Conservation (phyloP, 2,888 invertebrate species). For the Cataglyphis rosenhaueri region DNA sequence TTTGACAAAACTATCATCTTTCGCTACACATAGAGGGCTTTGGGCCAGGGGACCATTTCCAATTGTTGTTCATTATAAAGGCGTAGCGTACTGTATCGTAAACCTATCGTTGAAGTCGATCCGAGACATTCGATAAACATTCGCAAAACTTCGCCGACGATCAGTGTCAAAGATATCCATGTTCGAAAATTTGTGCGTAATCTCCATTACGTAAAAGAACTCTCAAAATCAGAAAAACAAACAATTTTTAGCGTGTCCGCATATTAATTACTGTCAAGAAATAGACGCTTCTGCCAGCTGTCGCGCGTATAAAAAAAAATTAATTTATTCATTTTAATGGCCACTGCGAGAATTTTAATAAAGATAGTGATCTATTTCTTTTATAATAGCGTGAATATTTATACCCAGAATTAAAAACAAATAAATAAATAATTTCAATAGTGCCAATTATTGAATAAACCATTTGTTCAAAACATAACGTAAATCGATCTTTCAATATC, state of each 20-base stretch:
- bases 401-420: not conserved
- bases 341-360: not conserved
- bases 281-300: not conserved
- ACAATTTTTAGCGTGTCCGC: not conserved
- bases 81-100: not conserved
- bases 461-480: not conserved
- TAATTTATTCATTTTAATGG: not conserved
- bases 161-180: constrained; percentile 26
- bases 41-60: constrained; percentile 65
- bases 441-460: not conserved
- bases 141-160: constrained; percentile 9
- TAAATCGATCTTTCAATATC: constrained; percentile 4
- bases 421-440: not conserved
- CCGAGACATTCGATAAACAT: not conserved
- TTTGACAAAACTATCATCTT: constrained; percentile 61
- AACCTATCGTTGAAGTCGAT: constrained; percentile 25
- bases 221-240: not conserved
- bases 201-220: not conserved
- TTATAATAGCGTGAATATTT: not conserved
- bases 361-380: constrained; percentile 13
- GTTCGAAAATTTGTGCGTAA: not conserved
- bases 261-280: constrained; percentile 3
- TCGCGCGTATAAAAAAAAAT: not conserved
- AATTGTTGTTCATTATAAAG: constrained; percentile 59
- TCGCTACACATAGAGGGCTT: constrained; percentile 73